These are phyloP conservation scores for Myiozetetes cayanensis DNA, from an alignment of 2,113 vertebrate genomes.

Conservation along the genomic window DNA sequence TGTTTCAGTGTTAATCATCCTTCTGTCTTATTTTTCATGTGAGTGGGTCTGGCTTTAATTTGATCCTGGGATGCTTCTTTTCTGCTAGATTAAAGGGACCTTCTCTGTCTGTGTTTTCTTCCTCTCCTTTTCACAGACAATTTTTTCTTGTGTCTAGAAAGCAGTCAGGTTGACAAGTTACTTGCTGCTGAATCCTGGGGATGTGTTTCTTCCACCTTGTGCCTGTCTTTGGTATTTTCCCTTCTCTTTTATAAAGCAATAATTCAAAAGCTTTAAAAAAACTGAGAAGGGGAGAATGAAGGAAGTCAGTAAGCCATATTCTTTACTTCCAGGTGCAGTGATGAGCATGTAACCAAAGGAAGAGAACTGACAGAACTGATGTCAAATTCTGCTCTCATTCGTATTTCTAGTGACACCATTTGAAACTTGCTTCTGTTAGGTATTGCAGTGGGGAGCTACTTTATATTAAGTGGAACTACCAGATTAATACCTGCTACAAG, in stretches of 20 bases:
- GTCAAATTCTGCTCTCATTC: neutral
- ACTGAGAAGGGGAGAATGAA: neutral
- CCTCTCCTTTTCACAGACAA: neutral
- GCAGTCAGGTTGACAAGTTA: neutral
- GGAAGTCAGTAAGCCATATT: neutral
- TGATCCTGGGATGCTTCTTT: neutral
- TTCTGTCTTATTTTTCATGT: conserved; percentile 14
- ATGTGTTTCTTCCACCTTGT: neutral
- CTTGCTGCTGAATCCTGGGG: neutral
- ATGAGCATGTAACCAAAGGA: neutral
- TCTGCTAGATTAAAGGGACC: neutral
- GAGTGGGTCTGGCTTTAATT: neutral
- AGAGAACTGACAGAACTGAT: neutral
- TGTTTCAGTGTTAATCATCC: neutral
- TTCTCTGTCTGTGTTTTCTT: neutral
- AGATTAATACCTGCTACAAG: neutral
- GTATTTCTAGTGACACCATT: neutral
- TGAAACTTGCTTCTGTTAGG: neutral
- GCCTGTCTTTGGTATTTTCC: neutral
- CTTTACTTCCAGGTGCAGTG: neutral
- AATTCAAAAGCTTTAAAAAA: neutral
- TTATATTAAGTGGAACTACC: neutral
- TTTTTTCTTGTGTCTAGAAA: neutral
- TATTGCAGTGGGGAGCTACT: neutral
- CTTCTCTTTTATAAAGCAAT: neutral